These are phyloP conservation scores for Gnathonemus longibarbis DNA, from an alignment of 2,113 vertebrate species.

Conservation along the genomic window DNA sequence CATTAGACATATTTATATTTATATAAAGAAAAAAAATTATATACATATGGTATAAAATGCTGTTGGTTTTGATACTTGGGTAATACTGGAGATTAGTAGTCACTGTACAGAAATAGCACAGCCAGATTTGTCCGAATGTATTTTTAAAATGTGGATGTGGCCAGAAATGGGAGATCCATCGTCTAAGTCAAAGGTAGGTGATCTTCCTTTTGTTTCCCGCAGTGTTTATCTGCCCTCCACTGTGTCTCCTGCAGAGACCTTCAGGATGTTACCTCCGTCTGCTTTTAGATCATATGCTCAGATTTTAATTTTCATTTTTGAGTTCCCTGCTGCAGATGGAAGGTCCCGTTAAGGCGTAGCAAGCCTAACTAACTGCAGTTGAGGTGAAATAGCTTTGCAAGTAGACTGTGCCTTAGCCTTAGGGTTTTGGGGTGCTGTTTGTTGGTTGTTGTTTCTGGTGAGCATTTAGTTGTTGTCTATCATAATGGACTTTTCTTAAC, in stretches of 20 bases:
- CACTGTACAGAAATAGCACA: background rate
- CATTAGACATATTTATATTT: background rate
- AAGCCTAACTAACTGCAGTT: background rate
- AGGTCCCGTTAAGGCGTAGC: background rate
- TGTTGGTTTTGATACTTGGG: too few relatives aligned
- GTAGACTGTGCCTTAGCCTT: background rate
- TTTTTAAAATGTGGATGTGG: slow-evolving; percentile 16
- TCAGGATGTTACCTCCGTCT: background rate
- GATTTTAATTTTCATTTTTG: background rate
- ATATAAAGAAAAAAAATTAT: background rate
- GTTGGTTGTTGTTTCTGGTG: background rate
- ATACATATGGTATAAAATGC: background rate
- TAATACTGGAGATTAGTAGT: background rate
- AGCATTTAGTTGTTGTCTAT: background rate
- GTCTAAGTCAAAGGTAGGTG: slow-evolving; percentile 50
- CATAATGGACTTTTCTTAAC: background rate
- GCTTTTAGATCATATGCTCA: background rate
- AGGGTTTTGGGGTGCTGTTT: background rate
- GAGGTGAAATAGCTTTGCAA: background rate
- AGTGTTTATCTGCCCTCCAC: background rate
- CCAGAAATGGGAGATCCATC: background rate
- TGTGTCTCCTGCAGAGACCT: slow-evolving; percentile 9
- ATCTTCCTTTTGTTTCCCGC: slow-evolving; percentile 7
- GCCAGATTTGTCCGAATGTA: background rate
- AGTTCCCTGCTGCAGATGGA: background rate